Evolutionary conservation across 2,888 invertebrate genomes (phyloP).

Genomic region (Beris chalybata): DNA sequence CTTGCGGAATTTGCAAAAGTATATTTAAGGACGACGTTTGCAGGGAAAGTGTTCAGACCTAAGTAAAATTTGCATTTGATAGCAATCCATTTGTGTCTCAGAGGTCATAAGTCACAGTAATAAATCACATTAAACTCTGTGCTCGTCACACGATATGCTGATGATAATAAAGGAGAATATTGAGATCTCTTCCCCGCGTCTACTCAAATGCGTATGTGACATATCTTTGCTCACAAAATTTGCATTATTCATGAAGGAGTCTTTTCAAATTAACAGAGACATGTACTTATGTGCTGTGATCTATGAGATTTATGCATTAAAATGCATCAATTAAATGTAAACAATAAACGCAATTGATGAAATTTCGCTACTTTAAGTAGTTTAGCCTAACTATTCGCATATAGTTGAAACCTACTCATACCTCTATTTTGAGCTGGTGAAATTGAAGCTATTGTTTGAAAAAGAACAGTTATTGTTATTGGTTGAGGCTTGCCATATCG

Average conservation of each 20-base stretch:
- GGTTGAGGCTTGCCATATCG: too few relatives aligned
- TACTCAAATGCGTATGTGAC: neutral
- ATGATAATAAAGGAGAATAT: neutral
- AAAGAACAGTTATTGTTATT: too few relatives aligned
- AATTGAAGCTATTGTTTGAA: too few relatives aligned
- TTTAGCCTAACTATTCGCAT: too few relatives aligned
- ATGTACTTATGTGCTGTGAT: neutral
- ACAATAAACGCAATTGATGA: too few relatives aligned
- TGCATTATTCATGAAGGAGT: slow-evolving; percentile 28
- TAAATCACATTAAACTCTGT: neutral
- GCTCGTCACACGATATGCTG: neutral
- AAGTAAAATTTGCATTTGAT: neutral
- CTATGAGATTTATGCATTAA: too few relatives aligned
- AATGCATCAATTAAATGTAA: too few relatives aligned
- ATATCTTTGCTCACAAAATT: slow-evolving; percentile 10
- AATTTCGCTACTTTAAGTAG: too few relatives aligned
- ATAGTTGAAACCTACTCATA: too few relatives aligned
- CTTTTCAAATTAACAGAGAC: slow-evolving; percentile 18
- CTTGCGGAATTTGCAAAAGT: neutral
- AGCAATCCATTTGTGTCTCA: too few relatives aligned
- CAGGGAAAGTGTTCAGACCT: neutral
- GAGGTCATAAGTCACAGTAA: neutral
- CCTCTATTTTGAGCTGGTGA: too few relatives aligned
- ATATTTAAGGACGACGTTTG: too few relatives aligned
- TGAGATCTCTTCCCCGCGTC: neutral